Percentiles rank a stretch among this genome's conserved stretches.
These are phyloP conservation scores for Notodonta dromedarius DNA, from an alignment of 2,888 invertebrate species.

Conservation along the genomic window DNA sequence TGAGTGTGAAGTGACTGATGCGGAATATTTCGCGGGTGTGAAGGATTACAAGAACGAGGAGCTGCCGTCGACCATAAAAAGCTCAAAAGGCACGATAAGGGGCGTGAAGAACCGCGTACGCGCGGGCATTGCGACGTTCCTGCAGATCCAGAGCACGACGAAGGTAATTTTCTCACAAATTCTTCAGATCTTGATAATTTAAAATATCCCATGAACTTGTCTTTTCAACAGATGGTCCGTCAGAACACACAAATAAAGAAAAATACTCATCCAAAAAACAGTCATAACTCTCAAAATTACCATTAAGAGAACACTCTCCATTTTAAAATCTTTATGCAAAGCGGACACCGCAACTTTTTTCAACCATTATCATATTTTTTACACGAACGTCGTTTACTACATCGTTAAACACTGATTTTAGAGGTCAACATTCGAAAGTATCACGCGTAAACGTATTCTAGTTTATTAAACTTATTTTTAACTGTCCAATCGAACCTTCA, in stretches of 20 bases:
- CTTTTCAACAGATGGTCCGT: too few relatives aligned
- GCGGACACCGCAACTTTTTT: neutral
- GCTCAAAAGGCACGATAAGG: slow-evolving; percentile 96
- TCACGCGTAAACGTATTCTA: slow-evolving; percentile 52
- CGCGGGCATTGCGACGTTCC: slow-evolving; percentile 97
- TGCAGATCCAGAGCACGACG: slow-evolving; percentile 90
- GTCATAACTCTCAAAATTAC: neutral
- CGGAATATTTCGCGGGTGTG: slow-evolving; percentile 91
- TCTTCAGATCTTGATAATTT: slow-evolving; percentile 9
- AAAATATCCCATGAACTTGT: too few relatives aligned
- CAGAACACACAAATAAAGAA: too few relatives aligned
- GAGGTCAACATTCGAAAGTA: slow-evolving; percentile 80
- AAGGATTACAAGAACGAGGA: slow-evolving; percentile 88
- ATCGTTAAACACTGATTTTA: slow-evolving; percentile 73
- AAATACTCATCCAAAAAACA: too few relatives aligned
- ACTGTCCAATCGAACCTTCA: slow-evolving; percentile 55
- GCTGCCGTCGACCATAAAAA: slow-evolving; percentile 91
- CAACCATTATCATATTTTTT: slow-evolving; percentile 49
- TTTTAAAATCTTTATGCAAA: neutral
- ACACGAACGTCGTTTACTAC: slow-evolving; percentile 45
- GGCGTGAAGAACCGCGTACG: slow-evolving; percentile 97
- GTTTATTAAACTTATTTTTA: slow-evolving; percentile 56
- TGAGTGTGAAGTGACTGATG: slow-evolving; percentile 76
- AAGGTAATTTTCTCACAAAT: slow-evolving; percentile 86
- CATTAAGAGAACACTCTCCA: neutral